Evolutionary conservation across 2,797 vertebrate species (phyloP), one percentile per base, ranked within the genome.

Genomic region (Aotus griseimembra): DNA sequence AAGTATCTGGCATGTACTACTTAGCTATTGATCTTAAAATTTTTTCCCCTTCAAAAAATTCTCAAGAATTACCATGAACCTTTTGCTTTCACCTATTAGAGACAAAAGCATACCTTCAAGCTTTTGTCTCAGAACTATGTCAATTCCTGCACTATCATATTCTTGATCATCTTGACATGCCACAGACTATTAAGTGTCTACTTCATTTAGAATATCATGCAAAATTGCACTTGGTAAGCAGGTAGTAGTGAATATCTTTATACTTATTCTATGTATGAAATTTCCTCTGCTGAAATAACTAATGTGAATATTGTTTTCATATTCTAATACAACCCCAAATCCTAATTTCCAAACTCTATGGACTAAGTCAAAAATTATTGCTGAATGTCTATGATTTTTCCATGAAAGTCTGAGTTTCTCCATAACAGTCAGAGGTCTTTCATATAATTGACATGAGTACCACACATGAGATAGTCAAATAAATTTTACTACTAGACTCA

Each of bases 231-330:
- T 58, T 77, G 19, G 30, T 26, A 72, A 44, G 20, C n/a, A 96
- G 19, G 48, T 12, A 19, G 44, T 70, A 36, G 7, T 87, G 26
- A 92, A 67, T 17, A 72, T 48, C 15, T 57, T 85, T 39, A 48
- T 36, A 41, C 4, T 79, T 89, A 52, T 36, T 67, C 30, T 52
- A 76, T 79, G 10, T 88, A 57, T 83, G 70, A 87, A 90, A 90
- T 96, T 82, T 90, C 28, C n/a, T 90, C 46, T 94, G 46, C 46
- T 83, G 24, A 84, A 80, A 39, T 67, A 93, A 86, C 20, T 73
- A 39, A 12, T 20, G 17, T 58, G 72, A 48, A 64, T 92, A 95
- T 39, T 90, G n/a, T n/a, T 94, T 84, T 88, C 36, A 30, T 67
- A 20, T 39, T 67, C 10, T 57, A 55, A 94, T 22, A 30, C 33